Evolutionary conservation across 2,888 invertebrate genomes (phyloP).

Genomic region (Eudemis profundana): DNA sequence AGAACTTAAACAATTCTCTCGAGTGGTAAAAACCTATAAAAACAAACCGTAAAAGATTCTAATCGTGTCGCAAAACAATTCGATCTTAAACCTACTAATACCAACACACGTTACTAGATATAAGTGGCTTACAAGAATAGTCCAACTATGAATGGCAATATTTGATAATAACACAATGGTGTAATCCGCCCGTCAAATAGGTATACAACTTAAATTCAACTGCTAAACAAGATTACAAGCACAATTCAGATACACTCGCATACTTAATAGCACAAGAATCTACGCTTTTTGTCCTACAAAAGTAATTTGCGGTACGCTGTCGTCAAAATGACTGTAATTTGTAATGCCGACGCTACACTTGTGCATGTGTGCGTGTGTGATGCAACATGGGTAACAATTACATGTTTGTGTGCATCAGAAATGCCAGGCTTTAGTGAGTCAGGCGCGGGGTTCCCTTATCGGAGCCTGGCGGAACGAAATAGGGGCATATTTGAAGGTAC

Average conservation of each 20-base stretch:
- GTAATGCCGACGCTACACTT: constrained; percentile 25
- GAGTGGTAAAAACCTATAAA: too few species aligned
- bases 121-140: too few species aligned
- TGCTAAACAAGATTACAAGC: not conserved
- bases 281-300: constrained; percentile 10
- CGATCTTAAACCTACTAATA: too few species aligned
- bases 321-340: constrained; percentile 15
- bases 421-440: constrained; percentile 16
- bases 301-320: constrained; percentile 14
- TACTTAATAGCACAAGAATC: not conserved
- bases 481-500: too few species aligned
- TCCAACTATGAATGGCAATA: too few species aligned
- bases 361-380: not conserved
- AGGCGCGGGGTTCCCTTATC: constrained; percentile 26
- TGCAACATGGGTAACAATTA: constrained; percentile 18
- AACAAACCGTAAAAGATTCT: too few species aligned
- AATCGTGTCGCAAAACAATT: too few species aligned
- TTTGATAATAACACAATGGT: not conserved
- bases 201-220: not conserved
- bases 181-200: not conserved
- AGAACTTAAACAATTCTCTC: too few species aligned
- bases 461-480: constrained; percentile 4
- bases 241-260: not conserved
- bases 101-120: too few species aligned
- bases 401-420: constrained; percentile 26